These are phyloP conservation scores for Melanargia galathea DNA, from an alignment of 2,888 invertebrate species.

Conservation along the genomic window DNA sequence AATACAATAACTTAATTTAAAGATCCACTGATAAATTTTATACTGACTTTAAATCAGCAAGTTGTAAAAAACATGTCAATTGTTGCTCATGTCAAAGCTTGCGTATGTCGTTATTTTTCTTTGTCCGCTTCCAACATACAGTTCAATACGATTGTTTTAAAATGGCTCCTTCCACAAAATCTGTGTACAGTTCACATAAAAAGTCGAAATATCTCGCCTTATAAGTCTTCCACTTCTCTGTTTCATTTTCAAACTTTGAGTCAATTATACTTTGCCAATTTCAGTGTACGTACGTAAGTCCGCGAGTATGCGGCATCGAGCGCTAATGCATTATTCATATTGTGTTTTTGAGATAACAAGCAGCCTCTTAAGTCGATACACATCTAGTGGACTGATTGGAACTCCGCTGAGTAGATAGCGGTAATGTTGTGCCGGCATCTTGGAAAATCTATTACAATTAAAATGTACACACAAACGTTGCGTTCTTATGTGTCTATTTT, in stretches of 20 bases:
- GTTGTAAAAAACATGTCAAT: conserved; percentile 3
- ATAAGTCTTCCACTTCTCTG: conserved; percentile 43
- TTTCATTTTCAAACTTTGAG: conserved; percentile 78
- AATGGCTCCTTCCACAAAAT: conserved; percentile 54
- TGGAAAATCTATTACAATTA: conserved; percentile 65
- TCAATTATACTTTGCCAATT: conserved; percentile 80
- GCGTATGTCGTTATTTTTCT: conserved; percentile 18
- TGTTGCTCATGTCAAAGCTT: conserved; percentile 1
- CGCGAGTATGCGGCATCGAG: conserved; percentile 62
- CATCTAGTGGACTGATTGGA: conserved; percentile 78
- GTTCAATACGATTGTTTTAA: conserved; percentile 58
- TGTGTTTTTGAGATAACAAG: conserved; percentile 82
- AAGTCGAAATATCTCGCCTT: conserved; percentile 52
- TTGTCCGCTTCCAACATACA: conserved; percentile 35
- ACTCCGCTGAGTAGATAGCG: conserved; percentile 56
- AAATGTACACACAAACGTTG: conserved; percentile 39
- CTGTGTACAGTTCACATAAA: conserved; percentile 57
- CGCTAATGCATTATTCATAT: conserved; percentile 81
- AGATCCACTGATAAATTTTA: background rate
- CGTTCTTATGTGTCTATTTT: conserved; percentile 22
- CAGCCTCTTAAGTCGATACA: conserved; percentile 76
- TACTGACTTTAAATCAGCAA: conserved; percentile 1
- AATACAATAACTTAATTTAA: background rate
- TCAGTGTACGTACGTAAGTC: conserved; percentile 61
- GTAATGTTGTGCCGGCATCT: conserved; percentile 44